Conservation (phyloP, 2,888 invertebrate species). For the Sipunculus nudus region DNA sequence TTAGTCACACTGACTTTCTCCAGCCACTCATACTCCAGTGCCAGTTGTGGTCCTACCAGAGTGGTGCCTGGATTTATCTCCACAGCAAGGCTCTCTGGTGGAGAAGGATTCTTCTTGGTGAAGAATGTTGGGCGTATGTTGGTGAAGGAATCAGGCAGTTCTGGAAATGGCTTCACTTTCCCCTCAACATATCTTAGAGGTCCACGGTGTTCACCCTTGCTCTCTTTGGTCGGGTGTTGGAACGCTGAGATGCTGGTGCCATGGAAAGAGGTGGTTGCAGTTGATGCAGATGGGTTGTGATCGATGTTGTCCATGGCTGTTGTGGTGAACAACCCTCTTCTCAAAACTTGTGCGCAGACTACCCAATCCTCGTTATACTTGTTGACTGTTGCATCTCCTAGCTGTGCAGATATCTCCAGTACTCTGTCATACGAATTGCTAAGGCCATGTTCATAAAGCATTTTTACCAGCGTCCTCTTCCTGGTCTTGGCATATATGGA, state of each 20-base stretch:
- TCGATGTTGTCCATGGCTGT: conserved; percentile 42
- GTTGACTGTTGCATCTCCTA: conserved; percentile 24
- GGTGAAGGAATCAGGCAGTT: conserved; percentile 31
- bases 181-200: conserved; percentile 1
- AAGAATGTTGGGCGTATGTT: conserved; percentile 25
- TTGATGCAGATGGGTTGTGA: conserved; percentile 36
- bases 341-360: conserved; percentile 24
- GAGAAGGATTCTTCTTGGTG: conserved; percentile 16
- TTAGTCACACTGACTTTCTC: conserved; percentile 9
- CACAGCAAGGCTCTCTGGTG: conserved; percentile 3
- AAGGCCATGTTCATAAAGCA: conserved; percentile 33
- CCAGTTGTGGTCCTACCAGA: not conserved
- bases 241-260: conserved; percentile 39
- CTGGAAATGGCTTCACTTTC: conserved; percentile 21
- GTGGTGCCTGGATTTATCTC: not conserved
- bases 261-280: conserved; percentile 33
- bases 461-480: conserved; percentile 33
- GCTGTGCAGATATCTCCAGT: conserved; percentile 35
- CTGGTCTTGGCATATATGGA: conserved; percentile 36
- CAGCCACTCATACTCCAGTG: conserved; percentile 23
- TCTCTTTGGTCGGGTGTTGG: conserved; percentile 29
- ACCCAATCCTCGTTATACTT: conserved; percentile 23
- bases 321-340: conserved; percentile 37
- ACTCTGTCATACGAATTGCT: conserved; percentile 43
- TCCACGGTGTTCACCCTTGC: conserved; percentile 15